Evolutionary conservation across 2,797 vertebrate species (phyloP).

Genomic region (Lagocephalus sceleratus): DNA sequence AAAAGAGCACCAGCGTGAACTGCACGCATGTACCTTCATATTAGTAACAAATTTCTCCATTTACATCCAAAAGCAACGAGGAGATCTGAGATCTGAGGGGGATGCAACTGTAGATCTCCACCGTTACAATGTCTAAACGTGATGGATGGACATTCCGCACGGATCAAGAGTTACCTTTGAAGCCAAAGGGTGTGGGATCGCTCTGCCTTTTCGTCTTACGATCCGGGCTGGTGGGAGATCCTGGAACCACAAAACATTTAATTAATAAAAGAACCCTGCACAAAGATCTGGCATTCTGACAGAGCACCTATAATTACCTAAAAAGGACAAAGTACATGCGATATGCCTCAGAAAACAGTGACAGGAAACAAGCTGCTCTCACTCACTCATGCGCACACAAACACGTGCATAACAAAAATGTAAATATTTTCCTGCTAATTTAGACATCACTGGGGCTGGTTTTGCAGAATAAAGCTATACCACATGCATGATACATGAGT

Average conservation of each 20-base stretch:
- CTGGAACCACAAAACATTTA: constrained; percentile 60
- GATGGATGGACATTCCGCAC: background rate
- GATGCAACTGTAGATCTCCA: no score
- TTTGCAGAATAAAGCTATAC: no score
- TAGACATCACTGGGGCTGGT: no score
- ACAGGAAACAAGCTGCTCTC: background rate
- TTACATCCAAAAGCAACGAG: constrained; percentile 8
- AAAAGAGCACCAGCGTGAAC: constrained; percentile 13
- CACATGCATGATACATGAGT: no score
- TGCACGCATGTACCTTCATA: constrained; percentile 40
- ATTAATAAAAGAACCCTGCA: background rate
- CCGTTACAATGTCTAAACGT: no score
- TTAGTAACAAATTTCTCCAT: constrained; percentile 10
- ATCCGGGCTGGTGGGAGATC: constrained; percentile 90
- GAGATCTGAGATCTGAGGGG: background rate
- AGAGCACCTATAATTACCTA: background rate
- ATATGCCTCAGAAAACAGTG: background rate
- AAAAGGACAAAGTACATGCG: background rate
- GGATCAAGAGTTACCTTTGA: constrained; percentile 80
- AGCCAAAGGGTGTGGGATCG: constrained; percentile 94
- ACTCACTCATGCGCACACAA: no score
- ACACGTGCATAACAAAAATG: no score
- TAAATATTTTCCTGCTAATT: no score
- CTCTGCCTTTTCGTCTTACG: constrained; percentile 97
- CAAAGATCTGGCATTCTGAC: background rate